phyloP scores from a whole-genome alignment of 2,797 vertebrate species.

The Muraenolepis orangiensis region DNA sequence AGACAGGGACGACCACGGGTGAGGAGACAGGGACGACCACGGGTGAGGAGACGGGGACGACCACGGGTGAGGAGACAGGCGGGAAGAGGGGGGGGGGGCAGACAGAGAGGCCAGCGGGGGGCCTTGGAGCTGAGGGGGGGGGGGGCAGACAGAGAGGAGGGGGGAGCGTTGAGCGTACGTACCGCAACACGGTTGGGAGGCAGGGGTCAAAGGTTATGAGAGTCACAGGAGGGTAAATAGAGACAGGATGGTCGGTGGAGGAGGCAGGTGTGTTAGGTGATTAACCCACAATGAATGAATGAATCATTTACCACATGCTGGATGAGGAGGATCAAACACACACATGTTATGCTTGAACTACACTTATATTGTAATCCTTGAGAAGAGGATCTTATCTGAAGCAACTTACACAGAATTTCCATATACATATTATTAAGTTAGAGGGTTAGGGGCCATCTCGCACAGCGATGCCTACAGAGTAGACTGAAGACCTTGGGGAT shows the following conservation, averaged over 20 bases:
- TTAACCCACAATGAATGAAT: slow-evolving; percentile 11
- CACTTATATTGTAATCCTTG: not conserved
- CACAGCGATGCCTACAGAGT: not conserved
- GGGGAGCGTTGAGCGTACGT: too few relatives aligned
- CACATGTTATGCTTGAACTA: not conserved
- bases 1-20: too few relatives aligned
- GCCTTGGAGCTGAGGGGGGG: too few relatives aligned
- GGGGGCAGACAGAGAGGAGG: slow-evolving; percentile 30
- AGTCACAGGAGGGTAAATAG: slow-evolving; percentile 19
- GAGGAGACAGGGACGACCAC: too few relatives aligned
- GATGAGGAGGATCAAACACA: not conserved
- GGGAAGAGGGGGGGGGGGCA: too few relatives aligned
- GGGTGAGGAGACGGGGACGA: too few relatives aligned
- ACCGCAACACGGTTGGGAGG: slow-evolving; percentile 12
- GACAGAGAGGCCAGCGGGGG: too few relatives aligned
- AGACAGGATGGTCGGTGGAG: slow-evolving; percentile 33
- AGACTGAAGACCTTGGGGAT: not conserved
- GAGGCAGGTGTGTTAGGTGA: slow-evolving; percentile 32
- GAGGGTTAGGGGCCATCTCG: not conserved
- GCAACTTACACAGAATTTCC: not conserved
- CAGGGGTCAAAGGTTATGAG: slow-evolving; percentile 47
- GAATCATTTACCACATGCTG: not conserved
- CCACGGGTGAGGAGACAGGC: too few relatives aligned
- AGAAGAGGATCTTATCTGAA: not conserved
- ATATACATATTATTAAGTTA: too few relatives aligned